Percentiles rank a stretch among this genome's conserved stretches.
These are phyloP conservation scores for Nipponacmea schrenckii DNA, from an alignment of 2,888 invertebrate species.

Conservation along the genomic window DNA sequence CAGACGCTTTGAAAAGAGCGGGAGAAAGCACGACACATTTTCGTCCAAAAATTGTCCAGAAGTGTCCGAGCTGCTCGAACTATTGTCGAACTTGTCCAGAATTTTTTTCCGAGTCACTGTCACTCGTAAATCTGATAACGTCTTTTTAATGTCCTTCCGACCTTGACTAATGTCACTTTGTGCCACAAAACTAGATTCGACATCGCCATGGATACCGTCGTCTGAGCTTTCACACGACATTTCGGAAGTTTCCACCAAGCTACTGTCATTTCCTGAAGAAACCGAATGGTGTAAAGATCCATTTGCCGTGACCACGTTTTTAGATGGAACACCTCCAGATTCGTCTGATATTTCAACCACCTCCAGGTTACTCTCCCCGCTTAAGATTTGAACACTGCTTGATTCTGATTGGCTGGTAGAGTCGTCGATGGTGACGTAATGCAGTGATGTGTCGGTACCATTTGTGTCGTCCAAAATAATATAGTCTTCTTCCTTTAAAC, in stretches of 20 bases:
- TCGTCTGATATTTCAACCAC: no score
- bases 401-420: no score
- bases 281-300: background rate
- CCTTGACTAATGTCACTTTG: background rate
- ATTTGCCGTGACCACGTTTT: no score
- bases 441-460: no score
- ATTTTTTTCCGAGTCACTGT: background rate
- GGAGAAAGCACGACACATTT: constrained; percentile 16
- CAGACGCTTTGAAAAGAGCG: constrained; percentile 8
- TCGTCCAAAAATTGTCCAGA: constrained; percentile 17
- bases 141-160: background rate
- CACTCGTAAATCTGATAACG: background rate
- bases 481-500: no score
- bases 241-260: background rate
- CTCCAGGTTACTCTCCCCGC: no score
- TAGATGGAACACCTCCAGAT: no score
- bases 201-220: constrained; percentile 23
- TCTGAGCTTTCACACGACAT: constrained; percentile 15
- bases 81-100: background rate
- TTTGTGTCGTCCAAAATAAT: no score
- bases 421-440: no score
- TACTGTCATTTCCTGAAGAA: constrained; percentile 9
- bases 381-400: no score
- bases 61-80: constrained; percentile 13
- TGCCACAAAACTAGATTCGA: constrained; percentile 16